These are phyloP conservation scores for Holacanthus passer DNA, from an alignment of 2,113 vertebrate species.

Conservation along the genomic window DNA sequence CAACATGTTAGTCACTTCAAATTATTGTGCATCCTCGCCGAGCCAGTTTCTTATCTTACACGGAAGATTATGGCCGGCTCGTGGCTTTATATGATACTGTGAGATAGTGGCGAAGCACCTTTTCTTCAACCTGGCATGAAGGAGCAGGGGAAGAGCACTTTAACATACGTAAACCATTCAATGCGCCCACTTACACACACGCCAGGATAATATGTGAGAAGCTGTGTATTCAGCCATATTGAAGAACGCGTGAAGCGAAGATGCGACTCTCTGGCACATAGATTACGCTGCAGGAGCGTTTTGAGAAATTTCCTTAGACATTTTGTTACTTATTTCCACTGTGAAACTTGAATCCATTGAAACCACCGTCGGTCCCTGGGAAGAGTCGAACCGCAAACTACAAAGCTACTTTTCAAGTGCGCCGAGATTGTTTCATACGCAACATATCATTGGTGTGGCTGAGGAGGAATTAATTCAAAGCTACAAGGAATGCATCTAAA, in stretches of 20 bases:
- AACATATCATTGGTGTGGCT: conserved; percentile 15
- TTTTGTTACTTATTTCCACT: not conserved
- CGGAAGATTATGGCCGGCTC: not conserved
- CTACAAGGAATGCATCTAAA: conserved; percentile 1
- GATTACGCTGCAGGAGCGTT: not conserved
- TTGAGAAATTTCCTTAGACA: not conserved
- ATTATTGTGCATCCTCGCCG: not conserved
- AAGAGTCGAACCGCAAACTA: conserved; percentile 12
- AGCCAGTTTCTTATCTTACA: not conserved
- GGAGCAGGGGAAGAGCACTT: not conserved
- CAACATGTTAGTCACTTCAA: not conserved
- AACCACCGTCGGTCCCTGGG: not conserved
- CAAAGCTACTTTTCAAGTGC: conserved; percentile 5
- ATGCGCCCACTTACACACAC: not conserved
- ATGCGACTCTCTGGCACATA: not conserved
- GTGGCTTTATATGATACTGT: not conserved
- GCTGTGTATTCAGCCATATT: not conserved
- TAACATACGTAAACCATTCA: not conserved
- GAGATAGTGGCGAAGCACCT: not conserved
- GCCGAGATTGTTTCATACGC: conserved; percentile 17
- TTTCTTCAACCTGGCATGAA: not conserved
- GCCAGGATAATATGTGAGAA: not conserved
- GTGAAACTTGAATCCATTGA: conserved; percentile 17
- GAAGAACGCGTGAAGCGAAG: no score
- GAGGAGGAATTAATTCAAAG: conserved; percentile 42